Evolutionary conservation across 2,113 vertebrate species (phyloP).

Genomic region (Panthera leo): DNA sequence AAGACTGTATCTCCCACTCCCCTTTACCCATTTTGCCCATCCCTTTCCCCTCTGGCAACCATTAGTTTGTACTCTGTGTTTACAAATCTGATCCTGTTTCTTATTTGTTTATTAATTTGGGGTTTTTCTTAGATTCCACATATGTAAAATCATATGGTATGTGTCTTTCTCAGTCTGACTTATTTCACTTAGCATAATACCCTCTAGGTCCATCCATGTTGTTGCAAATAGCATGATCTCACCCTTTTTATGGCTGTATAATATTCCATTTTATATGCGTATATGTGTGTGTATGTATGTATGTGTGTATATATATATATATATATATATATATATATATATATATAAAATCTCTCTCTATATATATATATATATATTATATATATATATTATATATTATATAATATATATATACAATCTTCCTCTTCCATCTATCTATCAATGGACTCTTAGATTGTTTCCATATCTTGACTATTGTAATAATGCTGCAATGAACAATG

Average conservation of each 20-base stretch:
- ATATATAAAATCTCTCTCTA: no score
- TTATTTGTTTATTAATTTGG: neutral
- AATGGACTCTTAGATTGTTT: neutral
- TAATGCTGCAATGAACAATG: neutral
- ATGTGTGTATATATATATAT: no score
- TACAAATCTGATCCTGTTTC: neutral
- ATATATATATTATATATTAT: no score
- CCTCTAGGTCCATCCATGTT: neutral
- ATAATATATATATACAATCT: neutral
- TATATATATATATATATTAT: no score
- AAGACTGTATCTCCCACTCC: neutral
- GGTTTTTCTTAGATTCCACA: neutral
- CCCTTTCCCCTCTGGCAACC: neutral
- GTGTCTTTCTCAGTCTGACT: neutral
- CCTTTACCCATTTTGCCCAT: neutral
- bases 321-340: no score
- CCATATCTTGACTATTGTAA: neutral
- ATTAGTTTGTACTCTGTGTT: neutral
- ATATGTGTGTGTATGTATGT: neutral
- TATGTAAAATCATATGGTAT: neutral
- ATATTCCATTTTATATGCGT: neutral
- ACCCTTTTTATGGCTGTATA: neutral
- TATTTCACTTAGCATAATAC: neutral
- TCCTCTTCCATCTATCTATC: neutral
- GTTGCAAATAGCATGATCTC: neutral